Percentiles rank a stretch among this genome's conserved stretches.
Evolutionary conservation across 2,888 invertebrate species (phyloP).

Genomic region (Gastrophysa polygoni): DNA sequence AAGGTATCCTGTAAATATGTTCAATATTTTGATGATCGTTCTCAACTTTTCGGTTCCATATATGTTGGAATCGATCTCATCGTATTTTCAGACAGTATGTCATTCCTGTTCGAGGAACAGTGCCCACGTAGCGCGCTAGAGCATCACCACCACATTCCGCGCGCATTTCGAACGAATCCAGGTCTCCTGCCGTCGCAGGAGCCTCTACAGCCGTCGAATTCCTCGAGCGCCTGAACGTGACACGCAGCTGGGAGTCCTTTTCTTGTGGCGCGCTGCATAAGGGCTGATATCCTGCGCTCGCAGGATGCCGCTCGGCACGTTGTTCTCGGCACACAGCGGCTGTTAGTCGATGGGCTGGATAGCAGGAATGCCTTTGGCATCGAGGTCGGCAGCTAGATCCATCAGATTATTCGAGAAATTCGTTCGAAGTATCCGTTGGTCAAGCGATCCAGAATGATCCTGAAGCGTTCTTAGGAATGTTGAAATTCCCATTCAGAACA

Average conservation of each 20-base stretch:
- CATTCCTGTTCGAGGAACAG: no score
- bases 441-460: no score
- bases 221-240: no score
- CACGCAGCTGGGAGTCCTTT: neutral
- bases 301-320: neutral
- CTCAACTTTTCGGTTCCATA: no score
- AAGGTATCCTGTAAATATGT: no score
- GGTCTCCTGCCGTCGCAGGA: slow-evolving; percentile 10
- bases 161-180: slow-evolving; percentile 15
- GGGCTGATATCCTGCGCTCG: neutral
- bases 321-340: neutral
- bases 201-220: neutral
- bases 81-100: no score
- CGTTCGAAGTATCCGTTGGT: no score
- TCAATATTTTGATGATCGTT: no score
- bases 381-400: neutral
- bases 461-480: no score
- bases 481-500: no score
- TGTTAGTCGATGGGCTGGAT: slow-evolving; percentile 10
- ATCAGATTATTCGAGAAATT: neutral
- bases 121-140: no score
- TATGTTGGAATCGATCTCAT: no score
- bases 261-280: neutral
- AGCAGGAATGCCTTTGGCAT: neutral
- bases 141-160: neutral